A percentile compares a stretch with the other conserved stretches of the same genome.
phyloP scores from a whole-genome alignment of 2,888 invertebrate species.

The Cephus rjabovi region DNA sequence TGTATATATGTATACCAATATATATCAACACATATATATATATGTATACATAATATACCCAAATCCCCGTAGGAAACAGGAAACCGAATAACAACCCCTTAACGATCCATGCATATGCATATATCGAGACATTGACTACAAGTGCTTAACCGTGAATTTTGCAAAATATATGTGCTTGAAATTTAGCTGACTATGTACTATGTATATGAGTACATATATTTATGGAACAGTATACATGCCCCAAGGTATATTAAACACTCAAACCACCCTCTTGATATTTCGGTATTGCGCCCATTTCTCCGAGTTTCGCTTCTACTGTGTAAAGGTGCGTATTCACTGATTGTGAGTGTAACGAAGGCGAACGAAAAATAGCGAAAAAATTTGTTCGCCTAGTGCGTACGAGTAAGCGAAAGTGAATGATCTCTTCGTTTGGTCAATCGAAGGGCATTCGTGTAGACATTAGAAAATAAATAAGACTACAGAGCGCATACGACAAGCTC shows the following conservation, averaged over 20 bases:
- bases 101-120: background rate
- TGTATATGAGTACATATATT: background rate
- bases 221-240: background rate
- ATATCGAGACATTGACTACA: background rate
- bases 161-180: background rate
- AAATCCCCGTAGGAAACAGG: background rate
- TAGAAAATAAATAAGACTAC: too few species aligned
- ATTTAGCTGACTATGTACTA: background rate
- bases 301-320: background rate
- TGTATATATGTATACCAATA: background rate
- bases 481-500: too few species aligned
- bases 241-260: background rate
- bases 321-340: too few species aligned
- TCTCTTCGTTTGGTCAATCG: too few species aligned
- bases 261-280: background rate
- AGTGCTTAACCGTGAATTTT: background rate
- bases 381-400: background rate
- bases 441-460: too few species aligned
- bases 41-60: background rate
- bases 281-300: background rate
- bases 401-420: background rate
- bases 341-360: background rate
- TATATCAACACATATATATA: background rate
- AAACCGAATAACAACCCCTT: background rate
- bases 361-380: background rate